Evolutionary conservation across 2,797 vertebrate genomes (phyloP).

Genomic region (Sebastolobus alascanus): DNA sequence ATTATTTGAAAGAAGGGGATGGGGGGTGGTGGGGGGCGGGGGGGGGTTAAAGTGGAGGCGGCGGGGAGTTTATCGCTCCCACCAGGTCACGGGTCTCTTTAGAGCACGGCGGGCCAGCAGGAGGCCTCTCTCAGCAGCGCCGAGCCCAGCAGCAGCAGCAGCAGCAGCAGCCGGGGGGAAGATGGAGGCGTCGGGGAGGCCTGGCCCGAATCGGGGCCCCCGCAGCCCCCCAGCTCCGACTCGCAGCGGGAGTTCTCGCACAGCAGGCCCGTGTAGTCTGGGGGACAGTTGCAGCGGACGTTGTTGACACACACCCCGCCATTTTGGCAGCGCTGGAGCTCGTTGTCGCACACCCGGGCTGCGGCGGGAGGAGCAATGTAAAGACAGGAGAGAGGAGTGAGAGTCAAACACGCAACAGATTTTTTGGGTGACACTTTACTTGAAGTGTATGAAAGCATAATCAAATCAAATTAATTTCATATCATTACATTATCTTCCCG

Average conservation of each 20-base stretch:
- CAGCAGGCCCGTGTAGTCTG: slow-evolving; percentile 90
- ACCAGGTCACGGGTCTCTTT: slow-evolving; percentile 72
- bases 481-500: not conserved
- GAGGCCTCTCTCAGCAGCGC: slow-evolving; percentile 78
- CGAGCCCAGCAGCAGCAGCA: slow-evolving; percentile 74
- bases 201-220: slow-evolving; percentile 79
- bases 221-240: slow-evolving; percentile 88
- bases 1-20: slow-evolving; percentile 52
- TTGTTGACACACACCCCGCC: slow-evolving; percentile 94
- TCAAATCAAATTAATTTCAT: not conserved
- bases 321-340: slow-evolving; percentile 96
- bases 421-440: slow-evolving; percentile 40
- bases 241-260: slow-evolving; percentile 94
- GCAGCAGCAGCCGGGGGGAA: slow-evolving; percentile 54
- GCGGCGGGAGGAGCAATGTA: slow-evolving; percentile 59
- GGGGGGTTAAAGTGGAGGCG: slow-evolving; percentile 44
- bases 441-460: slow-evolving; percentile 19
- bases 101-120: slow-evolving; percentile 75
- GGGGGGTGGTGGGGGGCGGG: no score
- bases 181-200: slow-evolving; percentile 34
- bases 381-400: slow-evolving; percentile 65
- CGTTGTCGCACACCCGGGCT: slow-evolving; percentile 97
- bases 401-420: slow-evolving; percentile 21
- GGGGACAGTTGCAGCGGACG: slow-evolving; percentile 90
- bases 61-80: slow-evolving; percentile 48